phyloP scores from a whole-genome alignment of 2,113 vertebrate genomes.

The Apteryx owenii region DNA sequence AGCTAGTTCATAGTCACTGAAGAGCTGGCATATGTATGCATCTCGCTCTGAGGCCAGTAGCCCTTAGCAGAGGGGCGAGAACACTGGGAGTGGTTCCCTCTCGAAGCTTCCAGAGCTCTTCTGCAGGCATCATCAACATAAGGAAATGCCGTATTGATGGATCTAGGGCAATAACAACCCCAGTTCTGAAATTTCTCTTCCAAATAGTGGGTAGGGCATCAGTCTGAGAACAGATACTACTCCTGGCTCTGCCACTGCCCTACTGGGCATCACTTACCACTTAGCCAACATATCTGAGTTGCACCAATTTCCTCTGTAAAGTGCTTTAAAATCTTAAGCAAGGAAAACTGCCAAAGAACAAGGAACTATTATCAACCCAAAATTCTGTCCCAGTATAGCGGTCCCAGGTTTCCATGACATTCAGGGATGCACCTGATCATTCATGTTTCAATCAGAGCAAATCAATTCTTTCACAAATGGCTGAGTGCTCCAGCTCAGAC shows the following conservation, averaged over 20 bases:
- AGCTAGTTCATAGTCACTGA: background rate
- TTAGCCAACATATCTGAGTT: background rate
- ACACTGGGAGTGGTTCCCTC: background rate
- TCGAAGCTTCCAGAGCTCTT: background rate
- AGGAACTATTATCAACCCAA: background rate
- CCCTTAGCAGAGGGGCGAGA: background rate
- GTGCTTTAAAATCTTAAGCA: background rate
- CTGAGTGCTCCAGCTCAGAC: background rate
- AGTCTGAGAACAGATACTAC: background rate
- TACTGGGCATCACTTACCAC: background rate
- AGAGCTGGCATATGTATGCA: background rate
- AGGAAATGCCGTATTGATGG: background rate
- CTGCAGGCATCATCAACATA: background rate
- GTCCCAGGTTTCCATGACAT: background rate
- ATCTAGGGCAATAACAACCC: background rate
- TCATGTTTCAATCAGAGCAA: background rate
- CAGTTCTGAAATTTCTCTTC: background rate
- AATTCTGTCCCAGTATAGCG: background rate
- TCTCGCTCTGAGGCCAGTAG: background rate
- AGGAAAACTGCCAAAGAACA: background rate
- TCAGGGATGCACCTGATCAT: background rate
- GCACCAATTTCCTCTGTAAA: background rate
- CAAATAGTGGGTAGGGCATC: background rate
- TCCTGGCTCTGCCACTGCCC: background rate
- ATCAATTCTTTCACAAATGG: background rate